Conservation (phyloP, 2,888 invertebrate species). For the Stenotaenia linearis region DNA sequence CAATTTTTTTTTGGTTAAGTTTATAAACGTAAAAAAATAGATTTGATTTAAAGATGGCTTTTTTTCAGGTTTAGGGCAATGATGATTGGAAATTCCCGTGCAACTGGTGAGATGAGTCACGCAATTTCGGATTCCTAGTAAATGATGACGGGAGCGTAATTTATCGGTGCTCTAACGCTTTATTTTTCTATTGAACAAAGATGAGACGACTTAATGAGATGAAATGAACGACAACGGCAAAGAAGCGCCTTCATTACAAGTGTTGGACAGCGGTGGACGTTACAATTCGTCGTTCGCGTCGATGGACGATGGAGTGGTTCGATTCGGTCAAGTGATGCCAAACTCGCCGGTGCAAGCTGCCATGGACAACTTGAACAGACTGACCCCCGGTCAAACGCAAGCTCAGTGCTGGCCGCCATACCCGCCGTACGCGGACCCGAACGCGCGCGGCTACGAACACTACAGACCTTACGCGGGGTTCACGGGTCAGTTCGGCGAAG, state of each 20-base stretch:
- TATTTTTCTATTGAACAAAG: neutral
- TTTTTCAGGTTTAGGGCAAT: neutral
- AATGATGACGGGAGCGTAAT: too few relatives aligned
- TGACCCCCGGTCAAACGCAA: conserved; percentile 27
- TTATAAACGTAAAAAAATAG: too few relatives aligned
- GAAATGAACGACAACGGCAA: conserved; percentile 33
- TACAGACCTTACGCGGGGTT: conserved; percentile 35
- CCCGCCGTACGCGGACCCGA: neutral
- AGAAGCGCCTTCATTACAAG: conserved; percentile 30
- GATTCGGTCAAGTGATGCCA: conserved; percentile 32
- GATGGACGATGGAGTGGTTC: conserved; percentile 28
- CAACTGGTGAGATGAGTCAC: conserved; percentile 2
- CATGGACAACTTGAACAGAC: conserved; percentile 31
- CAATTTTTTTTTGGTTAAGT: neutral
- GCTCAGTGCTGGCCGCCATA: conserved; percentile 31
- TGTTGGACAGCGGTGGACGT: conserved; percentile 31
- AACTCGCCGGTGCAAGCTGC: conserved; percentile 27
- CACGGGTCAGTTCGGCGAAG: conserved; percentile 35
- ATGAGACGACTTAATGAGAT: conserved; percentile 8
- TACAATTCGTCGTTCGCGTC: conserved; percentile 3
- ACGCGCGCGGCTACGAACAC: conserved; percentile 12
- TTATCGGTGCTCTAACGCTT: neutral
- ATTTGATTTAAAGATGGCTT: too few relatives aligned
- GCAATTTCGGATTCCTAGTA: neutral
- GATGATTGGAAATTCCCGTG: neutral